These are phyloP conservation scores for Cerastis rubricosa DNA, from an alignment of 2,888 invertebrate genomes.

Conservation along the genomic window DNA sequence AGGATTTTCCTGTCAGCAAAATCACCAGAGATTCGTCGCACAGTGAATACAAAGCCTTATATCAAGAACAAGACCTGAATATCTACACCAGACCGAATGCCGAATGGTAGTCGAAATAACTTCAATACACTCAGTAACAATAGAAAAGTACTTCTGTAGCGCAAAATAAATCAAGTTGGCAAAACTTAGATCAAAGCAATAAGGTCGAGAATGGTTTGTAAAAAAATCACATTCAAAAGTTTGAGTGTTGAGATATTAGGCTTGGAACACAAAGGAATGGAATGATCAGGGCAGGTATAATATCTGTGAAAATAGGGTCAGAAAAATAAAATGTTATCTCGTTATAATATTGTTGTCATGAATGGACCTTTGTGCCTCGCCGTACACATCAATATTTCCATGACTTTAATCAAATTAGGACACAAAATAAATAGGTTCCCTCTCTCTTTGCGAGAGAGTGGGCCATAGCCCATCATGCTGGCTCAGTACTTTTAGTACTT, in stretches of 20 bases:
- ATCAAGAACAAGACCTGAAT: slow-evolving; percentile 18
- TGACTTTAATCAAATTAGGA: background rate
- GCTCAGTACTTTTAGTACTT: background rate
- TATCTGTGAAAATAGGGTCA: background rate
- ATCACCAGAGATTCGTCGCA: background rate
- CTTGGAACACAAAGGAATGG: slow-evolving; percentile 15
- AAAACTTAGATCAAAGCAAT: slow-evolving; percentile 46
- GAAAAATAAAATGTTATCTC: no score
- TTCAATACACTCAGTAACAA: slow-evolving; percentile 47
- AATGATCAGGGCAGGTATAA: background rate
- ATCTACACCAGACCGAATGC: slow-evolving; percentile 33
- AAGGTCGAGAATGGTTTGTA: slow-evolving; percentile 24
- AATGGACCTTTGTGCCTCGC: background rate
- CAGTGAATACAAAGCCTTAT: slow-evolving; percentile 12
- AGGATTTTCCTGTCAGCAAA: background rate
- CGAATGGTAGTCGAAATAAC: slow-evolving; percentile 46
- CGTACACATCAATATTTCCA: background rate
- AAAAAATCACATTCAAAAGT: slow-evolving; percentile 45
- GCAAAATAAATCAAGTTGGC: slow-evolving; percentile 53
- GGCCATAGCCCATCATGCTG: background rate
- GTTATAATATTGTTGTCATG: background rate
- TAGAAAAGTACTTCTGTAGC: slow-evolving; percentile 42
- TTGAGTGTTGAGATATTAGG: slow-evolving; percentile 17
- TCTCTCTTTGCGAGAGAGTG: background rate
- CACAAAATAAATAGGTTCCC: no score